Evolutionary conservation across 2,888 invertebrate species (phyloP).

Genomic region (Boloria selene): DNA sequence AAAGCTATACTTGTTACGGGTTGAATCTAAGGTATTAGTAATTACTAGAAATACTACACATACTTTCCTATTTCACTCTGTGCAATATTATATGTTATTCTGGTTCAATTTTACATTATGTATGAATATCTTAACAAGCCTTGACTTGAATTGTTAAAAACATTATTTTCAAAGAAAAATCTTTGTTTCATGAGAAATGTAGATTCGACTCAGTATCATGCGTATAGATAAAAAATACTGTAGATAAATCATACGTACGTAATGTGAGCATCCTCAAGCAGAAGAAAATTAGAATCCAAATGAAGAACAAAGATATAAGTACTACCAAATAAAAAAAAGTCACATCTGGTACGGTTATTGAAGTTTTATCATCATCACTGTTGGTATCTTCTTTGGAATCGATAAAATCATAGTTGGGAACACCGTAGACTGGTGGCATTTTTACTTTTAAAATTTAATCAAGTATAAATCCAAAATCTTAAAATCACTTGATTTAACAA

Average conservation of each 20-base stretch:
- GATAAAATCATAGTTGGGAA: constrained; percentile 53
- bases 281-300: constrained; percentile 67
- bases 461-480: constrained; percentile 27
- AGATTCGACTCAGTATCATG: neutral
- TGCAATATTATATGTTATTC: too few relatives aligned
- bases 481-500: constrained; percentile 47
- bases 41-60: too few relatives aligned
- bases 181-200: too few relatives aligned
- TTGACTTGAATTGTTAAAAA: too few relatives aligned
- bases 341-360: constrained; percentile 52
- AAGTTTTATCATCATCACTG: constrained; percentile 41
- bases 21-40: too few relatives aligned
- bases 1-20: too few relatives aligned
- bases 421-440: constrained; percentile 63
- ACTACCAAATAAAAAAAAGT: constrained; percentile 69
- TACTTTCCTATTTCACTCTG: too few relatives aligned
- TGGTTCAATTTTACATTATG: too few relatives aligned
- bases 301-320: constrained; percentile 59
- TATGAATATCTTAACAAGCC: too few relatives aligned
- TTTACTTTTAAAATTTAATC: constrained; percentile 9
- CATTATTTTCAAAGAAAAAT: too few relatives aligned
- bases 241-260: constrained; percentile 51
- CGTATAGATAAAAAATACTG: too few relatives aligned
- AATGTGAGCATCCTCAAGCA: constrained; percentile 61
- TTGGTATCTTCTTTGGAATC: constrained; percentile 39